phyloP scores from a whole-genome alignment of 2,797 vertebrate species.

The Amphiprion clarkii region DNA sequence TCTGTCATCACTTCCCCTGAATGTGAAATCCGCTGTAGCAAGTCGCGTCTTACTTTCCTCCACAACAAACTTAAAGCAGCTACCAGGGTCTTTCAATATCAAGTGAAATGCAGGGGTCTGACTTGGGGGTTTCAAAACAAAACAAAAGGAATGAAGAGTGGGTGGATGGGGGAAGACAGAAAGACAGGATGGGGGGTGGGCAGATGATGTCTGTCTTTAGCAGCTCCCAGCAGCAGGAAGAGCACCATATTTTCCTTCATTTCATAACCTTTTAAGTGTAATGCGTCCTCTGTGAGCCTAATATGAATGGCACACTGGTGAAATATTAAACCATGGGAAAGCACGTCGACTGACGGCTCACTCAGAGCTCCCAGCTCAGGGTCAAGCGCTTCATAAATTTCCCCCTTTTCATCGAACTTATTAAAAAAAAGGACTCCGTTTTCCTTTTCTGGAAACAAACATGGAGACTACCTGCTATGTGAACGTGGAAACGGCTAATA shows the following conservation, averaged over 20 bases:
- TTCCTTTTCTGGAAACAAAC: slow-evolving; percentile 54
- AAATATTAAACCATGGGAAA: slow-evolving; percentile 82
- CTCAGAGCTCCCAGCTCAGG: slow-evolving; percentile 62
- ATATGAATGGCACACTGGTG: slow-evolving; percentile 69
- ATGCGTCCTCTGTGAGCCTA: slow-evolving; percentile 55
- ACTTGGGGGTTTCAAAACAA: slow-evolving; percentile 60
- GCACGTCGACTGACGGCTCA: slow-evolving; percentile 43
- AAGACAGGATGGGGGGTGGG: slow-evolving; percentile 12
- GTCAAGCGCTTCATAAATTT: slow-evolving; percentile 78
- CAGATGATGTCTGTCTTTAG: slow-evolving; percentile 57
- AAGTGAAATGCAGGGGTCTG: slow-evolving; percentile 47
- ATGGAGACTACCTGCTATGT: slow-evolving; percentile 47
- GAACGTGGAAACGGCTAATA: slow-evolving; percentile 54
- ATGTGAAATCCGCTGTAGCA: slow-evolving; percentile 40
- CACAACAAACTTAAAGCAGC: slow-evolving; percentile 19
- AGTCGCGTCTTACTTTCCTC: slow-evolving; percentile 21
- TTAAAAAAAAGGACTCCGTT: slow-evolving; percentile 37
- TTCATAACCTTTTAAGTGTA: slow-evolving; percentile 70
- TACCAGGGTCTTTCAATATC: slow-evolving; percentile 15
- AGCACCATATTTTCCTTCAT: slow-evolving; percentile 62
- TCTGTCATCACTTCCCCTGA: slow-evolving; percentile 58
- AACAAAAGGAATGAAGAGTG: slow-evolving; percentile 50
- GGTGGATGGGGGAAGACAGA: slow-evolving; percentile 39
- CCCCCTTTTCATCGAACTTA: slow-evolving; percentile 51
- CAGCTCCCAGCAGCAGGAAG: slow-evolving; percentile 44